Evolutionary conservation across 2,888 invertebrate species (phyloP).

Genomic region (Spicauda simplicius): DNA sequence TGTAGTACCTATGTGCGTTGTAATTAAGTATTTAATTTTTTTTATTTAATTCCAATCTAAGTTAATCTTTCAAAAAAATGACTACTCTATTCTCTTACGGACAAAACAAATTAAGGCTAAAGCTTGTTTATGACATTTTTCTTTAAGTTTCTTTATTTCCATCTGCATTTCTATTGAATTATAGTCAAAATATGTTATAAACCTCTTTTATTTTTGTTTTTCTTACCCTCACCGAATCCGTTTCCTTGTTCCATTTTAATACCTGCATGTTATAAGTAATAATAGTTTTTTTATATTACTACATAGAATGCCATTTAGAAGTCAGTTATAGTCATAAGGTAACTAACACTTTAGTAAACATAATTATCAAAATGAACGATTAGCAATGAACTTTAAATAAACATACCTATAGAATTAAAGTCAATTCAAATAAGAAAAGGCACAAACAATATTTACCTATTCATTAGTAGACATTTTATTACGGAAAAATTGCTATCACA

Average conservation of each 20-base stretch:
- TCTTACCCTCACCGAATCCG: slow-evolving; percentile 40
- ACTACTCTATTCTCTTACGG: slow-evolving; percentile 74
- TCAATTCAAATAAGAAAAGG: no score
- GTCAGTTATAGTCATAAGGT: no score
- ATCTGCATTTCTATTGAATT: slow-evolving; percentile 85
- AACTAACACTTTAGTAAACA: no score
- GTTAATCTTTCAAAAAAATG: slow-evolving; percentile 79
- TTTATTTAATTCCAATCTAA: slow-evolving; percentile 82
- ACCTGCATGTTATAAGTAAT: background rate
- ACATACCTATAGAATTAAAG: no score
- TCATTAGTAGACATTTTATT: no score
- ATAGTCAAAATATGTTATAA: slow-evolving; percentile 83
- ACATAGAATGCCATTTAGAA: no score
- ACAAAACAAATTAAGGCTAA: slow-evolving; percentile 78
- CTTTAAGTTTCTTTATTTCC: slow-evolving; percentile 81
- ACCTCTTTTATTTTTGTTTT: slow-evolving; percentile 63
- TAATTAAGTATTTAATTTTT: slow-evolving; percentile 85
- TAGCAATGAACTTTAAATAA: no score
- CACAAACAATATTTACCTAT: no score
- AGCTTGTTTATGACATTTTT: slow-evolving; percentile 81
- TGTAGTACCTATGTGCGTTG: slow-evolving; percentile 80
- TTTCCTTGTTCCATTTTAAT: slow-evolving; percentile 10
- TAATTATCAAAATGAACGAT: no score
- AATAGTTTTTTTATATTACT: no score
- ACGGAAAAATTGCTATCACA: no score